These are phyloP conservation scores for Cryptus armator DNA, from an alignment of 2,888 invertebrate species.

Conservation along the genomic window DNA sequence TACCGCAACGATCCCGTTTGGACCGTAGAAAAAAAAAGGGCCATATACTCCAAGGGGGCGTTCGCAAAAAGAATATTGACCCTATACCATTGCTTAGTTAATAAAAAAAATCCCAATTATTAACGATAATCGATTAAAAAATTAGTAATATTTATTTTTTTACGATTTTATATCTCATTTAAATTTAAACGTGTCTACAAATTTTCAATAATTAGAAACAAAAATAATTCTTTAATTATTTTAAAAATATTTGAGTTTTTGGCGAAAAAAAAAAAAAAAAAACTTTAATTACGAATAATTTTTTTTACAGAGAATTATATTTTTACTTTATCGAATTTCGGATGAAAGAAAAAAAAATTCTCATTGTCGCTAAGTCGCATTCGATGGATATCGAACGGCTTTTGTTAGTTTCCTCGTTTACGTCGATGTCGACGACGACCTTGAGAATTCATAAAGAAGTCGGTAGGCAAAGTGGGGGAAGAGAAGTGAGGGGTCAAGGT, in stretches of 20 bases:
- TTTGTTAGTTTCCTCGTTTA: not conserved
- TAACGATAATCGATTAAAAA: not conserved
- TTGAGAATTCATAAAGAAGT: slow-evolving; percentile 23
- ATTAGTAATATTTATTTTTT: not conserved
- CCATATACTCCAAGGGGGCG: slow-evolving; percentile 24
- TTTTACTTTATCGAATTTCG: not conserved
- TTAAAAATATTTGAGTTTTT: not conserved
- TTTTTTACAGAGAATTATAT: not conserved
- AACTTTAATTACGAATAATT: not conserved
- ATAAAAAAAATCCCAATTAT: not conserved
- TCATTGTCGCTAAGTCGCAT: slow-evolving; percentile 2
- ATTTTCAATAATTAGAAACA: not conserved
- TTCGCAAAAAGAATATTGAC: slow-evolving; percentile 22
- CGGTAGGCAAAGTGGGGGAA: not conserved
- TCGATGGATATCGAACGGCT: slow-evolving; percentile 8
- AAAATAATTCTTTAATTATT: not conserved
- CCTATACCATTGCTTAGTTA: not conserved
- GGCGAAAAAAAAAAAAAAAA: not conserved
- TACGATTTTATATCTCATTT: no score
- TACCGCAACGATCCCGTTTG: slow-evolving; percentile 68
- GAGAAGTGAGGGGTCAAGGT: slow-evolving; percentile 26
- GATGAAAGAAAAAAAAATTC: not conserved
- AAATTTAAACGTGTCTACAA: not conserved
- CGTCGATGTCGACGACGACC: slow-evolving; percentile 23
- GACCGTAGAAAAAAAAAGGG: slow-evolving; percentile 55